These are phyloP conservation scores for Lepisosteus oculatus DNA, from an alignment of 2,113 vertebrate species.

Conservation along the genomic window DNA sequence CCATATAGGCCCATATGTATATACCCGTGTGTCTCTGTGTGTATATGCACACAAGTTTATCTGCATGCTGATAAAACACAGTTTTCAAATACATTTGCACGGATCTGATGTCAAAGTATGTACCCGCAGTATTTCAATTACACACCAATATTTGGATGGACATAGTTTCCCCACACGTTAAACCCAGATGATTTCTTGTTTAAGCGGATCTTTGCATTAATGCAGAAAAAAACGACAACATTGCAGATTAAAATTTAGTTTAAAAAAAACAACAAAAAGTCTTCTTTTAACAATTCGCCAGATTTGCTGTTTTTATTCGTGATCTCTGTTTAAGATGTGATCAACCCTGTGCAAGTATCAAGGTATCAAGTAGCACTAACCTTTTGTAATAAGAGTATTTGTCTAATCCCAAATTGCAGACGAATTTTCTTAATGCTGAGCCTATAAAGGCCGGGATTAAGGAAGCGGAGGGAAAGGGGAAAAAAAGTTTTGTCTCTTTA, in stretches of 20 bases:
- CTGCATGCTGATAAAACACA: too few relatives aligned
- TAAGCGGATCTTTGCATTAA: neutral
- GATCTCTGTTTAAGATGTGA: conserved; percentile 56
- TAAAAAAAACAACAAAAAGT: conserved; percentile 44
- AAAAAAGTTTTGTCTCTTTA: conserved; percentile 65
- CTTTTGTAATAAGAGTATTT: conserved; percentile 81
- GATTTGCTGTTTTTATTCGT: conserved; percentile 49
- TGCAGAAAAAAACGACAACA: too few relatives aligned
- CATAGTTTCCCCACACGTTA: neutral
- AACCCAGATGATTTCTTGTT: neutral
- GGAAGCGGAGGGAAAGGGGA: conserved; percentile 49
- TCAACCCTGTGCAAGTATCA: conserved; percentile 67
- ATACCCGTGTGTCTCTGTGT: too few relatives aligned
- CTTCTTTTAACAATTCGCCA: conserved; percentile 44
- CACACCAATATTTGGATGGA: neutral
- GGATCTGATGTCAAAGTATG: too few relatives aligned
- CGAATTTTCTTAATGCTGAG: conserved; percentile 83
- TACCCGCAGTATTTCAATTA: too few relatives aligned
- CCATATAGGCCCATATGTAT: too few relatives aligned
- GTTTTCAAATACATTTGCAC: too few relatives aligned
- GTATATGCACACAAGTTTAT: too few relatives aligned
- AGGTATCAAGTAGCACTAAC: conserved; percentile 75
- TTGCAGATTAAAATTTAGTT: conserved; percentile 39
- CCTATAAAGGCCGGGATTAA: conserved; percentile 83
- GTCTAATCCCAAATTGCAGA: conserved; percentile 89